Evolutionary conservation across 1,140 invertebrate species (phyloP).

Genomic region (Augochlora pura): DNA sequence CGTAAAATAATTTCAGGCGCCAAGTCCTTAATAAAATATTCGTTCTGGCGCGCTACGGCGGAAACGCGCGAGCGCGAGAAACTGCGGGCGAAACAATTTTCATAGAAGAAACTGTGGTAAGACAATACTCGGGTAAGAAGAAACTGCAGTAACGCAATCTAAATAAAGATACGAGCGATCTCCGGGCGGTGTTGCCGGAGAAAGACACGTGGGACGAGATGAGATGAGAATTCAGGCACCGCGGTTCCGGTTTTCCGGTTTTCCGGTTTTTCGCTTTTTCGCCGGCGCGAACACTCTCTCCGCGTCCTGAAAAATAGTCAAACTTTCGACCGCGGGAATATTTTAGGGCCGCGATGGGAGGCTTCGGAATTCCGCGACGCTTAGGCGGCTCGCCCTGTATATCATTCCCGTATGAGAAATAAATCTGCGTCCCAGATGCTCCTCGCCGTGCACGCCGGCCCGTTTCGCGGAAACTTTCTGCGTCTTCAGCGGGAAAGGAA

Average conservation of each 20-base stretch:
- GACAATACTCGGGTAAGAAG: not conserved
- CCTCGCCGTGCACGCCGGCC: not conserved
- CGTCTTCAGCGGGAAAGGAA: slow-evolving; percentile 16
- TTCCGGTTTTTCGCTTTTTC: no score
- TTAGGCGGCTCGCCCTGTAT: not conserved
- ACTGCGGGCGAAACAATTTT: no score
- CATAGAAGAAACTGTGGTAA: no score
- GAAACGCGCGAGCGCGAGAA: not conserved
- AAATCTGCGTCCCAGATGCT: slow-evolving; percentile 37
- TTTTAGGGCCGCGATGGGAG: not conserved
- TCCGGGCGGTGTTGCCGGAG: not conserved
- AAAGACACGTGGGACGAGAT: not conserved
- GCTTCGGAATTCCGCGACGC: slow-evolving; percentile 10
- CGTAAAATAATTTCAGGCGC: no score
- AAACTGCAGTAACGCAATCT: not conserved
- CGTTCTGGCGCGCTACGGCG: not conserved
- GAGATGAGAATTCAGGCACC: not conserved
- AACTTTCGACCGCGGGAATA: slow-evolving; percentile 8
- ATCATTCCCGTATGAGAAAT: slow-evolving; percentile 26
- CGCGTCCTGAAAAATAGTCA: not conserved
- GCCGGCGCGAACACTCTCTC: not conserved
- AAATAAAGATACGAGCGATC: not conserved
- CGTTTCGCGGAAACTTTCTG: slow-evolving; percentile 12
- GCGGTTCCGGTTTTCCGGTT: no score
- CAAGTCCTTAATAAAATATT: not conserved